Evolutionary conservation across 2,113 vertebrate genomes (phyloP), one percentile per base, ranked within the genome.

Genomic region (Callithrix jacchus): DNA sequence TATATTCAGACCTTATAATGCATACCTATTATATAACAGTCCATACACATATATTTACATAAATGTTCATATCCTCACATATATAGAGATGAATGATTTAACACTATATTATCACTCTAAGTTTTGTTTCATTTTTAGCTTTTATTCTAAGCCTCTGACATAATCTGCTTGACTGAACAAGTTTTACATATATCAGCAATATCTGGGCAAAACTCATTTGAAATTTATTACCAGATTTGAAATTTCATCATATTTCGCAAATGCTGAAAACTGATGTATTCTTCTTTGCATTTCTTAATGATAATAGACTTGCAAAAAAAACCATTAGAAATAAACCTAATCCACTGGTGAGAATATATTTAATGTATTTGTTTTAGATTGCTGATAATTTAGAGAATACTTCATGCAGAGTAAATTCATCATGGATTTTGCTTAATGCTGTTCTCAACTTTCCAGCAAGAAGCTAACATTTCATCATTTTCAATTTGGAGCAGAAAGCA

Each of bases 321-420:
- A 98, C 23, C 77, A 97, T 97, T 95, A 98, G 87, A 85, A 95
- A 93, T 97, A 97, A 98, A 23, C 70, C 0, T 0, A 87, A 94
- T 97, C 89, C 93, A 68, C 87, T 97, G 97, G 95, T 91, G 96
- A 98, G 25, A 96, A 97, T 95, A 92, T 98, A 77, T 95, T 98
- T 98, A 93, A 92, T 96, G 93, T 98, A 97, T 98, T 98, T 97
- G 89, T 95, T 91, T 93, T 96, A 96, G 91, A 97, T 98, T 98
- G 92, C 87, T 96, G 96, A 93, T 93, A 98, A 98, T 94, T 98
- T 89, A 92, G 91, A 98, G 94, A 97, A 85, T 97, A 93, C 94
- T 98, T 97, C 94, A 96, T 83, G 94, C 96, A 85, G 97, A 93
- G 95, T 95, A 97, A 98, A 97, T 97, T 98, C 96, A 97, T 98